A percentile compares a stretch with the other conserved stretches of the same genome.
Conservation (phyloP, 1,140 invertebrate species). For the Maniola jurtina region DNA sequence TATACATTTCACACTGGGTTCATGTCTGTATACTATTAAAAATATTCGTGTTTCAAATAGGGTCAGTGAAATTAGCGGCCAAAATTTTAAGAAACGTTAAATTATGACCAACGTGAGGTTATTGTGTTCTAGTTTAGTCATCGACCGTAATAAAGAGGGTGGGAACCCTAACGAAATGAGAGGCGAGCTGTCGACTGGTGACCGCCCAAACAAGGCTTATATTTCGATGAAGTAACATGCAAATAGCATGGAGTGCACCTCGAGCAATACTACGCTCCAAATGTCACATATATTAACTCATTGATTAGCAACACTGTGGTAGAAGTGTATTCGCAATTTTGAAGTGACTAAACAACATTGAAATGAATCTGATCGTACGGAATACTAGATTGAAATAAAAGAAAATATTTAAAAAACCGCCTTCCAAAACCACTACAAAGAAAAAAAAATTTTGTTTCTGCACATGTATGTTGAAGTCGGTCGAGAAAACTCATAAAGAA, state of each 20-base stretch:
- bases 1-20: no score
- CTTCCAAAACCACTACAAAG: no score
- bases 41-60: background rate
- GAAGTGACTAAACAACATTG: no score
- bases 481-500: no score
- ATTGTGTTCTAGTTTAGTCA: background rate
- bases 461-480: no score
- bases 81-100: background rate
- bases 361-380: no score
- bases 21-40: background rate
- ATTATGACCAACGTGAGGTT: background rate
- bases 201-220: conserved; percentile 23
- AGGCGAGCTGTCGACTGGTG: conserved; percentile 12
- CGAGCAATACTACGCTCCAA: conserved; percentile 24
- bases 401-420: no score
- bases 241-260: conserved; percentile 17
- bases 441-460: no score
- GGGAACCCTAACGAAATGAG: conserved; percentile 1
- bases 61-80: background rate
- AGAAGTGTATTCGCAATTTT: no score
- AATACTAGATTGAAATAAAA: no score
- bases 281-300: conserved; percentile 26
- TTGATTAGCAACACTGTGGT: conserved; percentile 24
- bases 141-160: conserved; percentile 2
- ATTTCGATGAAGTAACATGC: conserved; percentile 28